A percentile compares a stretch with the other conserved stretches of the same genome.
Conservation (phyloP, 2,888 invertebrate species). For the Sussaba pulchella region DNA sequence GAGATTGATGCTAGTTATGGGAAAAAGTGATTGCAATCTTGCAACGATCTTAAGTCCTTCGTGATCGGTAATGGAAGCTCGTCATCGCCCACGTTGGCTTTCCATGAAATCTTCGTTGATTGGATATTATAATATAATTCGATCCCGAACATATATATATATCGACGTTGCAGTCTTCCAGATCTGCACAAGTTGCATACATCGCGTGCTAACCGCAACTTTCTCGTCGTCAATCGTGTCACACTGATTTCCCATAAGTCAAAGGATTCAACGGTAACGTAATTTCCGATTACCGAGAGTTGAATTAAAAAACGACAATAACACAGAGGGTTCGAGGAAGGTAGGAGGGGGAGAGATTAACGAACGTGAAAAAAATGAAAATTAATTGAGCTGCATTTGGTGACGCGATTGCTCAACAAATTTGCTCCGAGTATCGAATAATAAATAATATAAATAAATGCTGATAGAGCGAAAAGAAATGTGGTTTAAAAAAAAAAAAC, state of each 20-base stretch:
- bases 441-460: conserved; percentile 67
- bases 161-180: background rate
- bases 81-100: background rate
- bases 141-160: background rate
- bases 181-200: background rate
- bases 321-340: background rate
- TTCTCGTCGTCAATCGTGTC: background rate
- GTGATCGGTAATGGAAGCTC: background rate
- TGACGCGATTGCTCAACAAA: conserved; percentile 21
- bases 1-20: background rate
- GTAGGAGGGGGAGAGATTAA: background rate
- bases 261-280: conserved; percentile 14
- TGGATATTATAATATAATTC: conserved; percentile 8
- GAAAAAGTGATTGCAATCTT: conserved; percentile 15
- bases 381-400: conserved; percentile 25
- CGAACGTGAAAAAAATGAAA: conserved; percentile 2
- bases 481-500: background rate
- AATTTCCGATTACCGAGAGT: conserved; percentile 9
- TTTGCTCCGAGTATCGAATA: conserved; percentile 55
- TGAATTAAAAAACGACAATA: background rate
- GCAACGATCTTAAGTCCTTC: background rate
- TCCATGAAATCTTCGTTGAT: background rate
- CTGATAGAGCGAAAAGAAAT: conserved; percentile 13
- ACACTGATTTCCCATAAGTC: conserved; percentile 2
- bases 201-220: background rate